Percentiles rank a stretch among this genome's conserved stretches.
These are phyloP conservation scores for Cottus gobio DNA, from an alignment of 2,113 vertebrate species.

Conservation along the genomic window DNA sequence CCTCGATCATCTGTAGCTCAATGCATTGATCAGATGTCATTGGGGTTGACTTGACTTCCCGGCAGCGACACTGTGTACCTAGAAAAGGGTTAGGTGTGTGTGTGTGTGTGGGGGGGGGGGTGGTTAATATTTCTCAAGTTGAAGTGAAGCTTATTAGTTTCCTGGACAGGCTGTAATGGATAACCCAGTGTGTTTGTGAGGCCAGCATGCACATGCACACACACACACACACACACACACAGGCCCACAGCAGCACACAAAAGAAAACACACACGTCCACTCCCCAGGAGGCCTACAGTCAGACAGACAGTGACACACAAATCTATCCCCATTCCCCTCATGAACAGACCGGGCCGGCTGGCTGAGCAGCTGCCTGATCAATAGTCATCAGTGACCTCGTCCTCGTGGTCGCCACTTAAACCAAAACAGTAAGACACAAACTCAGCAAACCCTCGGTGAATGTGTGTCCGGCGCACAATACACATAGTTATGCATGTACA, in stretches of 20 bases:
- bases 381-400: slow-evolving; percentile 84
- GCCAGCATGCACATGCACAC: slow-evolving; percentile 37
- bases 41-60: slow-evolving; percentile 37
- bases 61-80: slow-evolving; percentile 33
- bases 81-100: slow-evolving; percentile 21
- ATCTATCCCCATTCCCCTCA: slow-evolving; percentile 73
- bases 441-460: slow-evolving; percentile 37
- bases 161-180: slow-evolving; percentile 79
- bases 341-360: slow-evolving; percentile 66
- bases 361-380: slow-evolving; percentile 79
- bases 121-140: slow-evolving; percentile 78
- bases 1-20: slow-evolving; percentile 13
- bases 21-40: slow-evolving; percentile 56
- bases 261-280: slow-evolving; percentile 52
- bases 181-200: slow-evolving; percentile 59
- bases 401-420: slow-evolving; percentile 72
- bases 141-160: slow-evolving; percentile 77
- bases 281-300: slow-evolving; percentile 71
- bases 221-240: slow-evolving; percentile 34
- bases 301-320: slow-evolving; percentile 79
- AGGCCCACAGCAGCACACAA: slow-evolving; percentile 31
- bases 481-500: not conserved
- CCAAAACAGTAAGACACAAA: slow-evolving; percentile 66
- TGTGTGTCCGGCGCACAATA: not conserved
- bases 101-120: not conserved